These are phyloP conservation scores for Psophia crepitans DNA, from an alignment of 2,113 vertebrate genomes.

Conservation along the genomic window DNA sequence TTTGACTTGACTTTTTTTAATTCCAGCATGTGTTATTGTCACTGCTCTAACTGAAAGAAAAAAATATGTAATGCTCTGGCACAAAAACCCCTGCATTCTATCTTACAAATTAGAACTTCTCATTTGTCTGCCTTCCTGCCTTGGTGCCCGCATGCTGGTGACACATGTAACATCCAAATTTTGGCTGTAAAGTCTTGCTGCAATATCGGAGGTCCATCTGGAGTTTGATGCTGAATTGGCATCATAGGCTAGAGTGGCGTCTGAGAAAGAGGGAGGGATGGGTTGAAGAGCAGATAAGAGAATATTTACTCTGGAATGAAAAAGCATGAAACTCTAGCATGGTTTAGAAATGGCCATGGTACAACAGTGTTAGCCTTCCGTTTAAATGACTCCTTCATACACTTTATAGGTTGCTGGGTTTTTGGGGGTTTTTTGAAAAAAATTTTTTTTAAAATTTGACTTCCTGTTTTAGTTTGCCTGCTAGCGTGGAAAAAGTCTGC, in stretches of 20 bases:
- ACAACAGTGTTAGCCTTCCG: neutral
- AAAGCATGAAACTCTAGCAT: neutral
- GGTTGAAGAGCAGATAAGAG: neutral
- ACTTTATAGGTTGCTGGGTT: neutral
- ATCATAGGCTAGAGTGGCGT: neutral
- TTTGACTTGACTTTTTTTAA: neutral
- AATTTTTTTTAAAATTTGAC: neutral
- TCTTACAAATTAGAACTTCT: neutral
- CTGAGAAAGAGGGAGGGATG: neutral
- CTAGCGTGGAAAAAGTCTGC: neutral
- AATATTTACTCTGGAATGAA: neutral
- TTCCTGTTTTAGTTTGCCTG: neutral
- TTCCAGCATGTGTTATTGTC: neutral
- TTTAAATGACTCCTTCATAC: neutral
- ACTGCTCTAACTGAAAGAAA: neutral
- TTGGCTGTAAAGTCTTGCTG: neutral
- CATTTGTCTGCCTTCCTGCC: neutral
- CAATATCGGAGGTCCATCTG: neutral
- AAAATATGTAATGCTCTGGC: neutral
- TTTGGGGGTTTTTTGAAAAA: neutral
- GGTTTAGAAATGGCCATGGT: neutral
- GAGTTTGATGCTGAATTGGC: neutral
- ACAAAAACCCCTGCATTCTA: neutral
- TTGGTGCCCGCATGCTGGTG: neutral
- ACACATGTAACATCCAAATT: neutral